Evolutionary conservation across 2,888 invertebrate species (phyloP).

Genomic region (Glyphotaelius pellucidus): DNA sequence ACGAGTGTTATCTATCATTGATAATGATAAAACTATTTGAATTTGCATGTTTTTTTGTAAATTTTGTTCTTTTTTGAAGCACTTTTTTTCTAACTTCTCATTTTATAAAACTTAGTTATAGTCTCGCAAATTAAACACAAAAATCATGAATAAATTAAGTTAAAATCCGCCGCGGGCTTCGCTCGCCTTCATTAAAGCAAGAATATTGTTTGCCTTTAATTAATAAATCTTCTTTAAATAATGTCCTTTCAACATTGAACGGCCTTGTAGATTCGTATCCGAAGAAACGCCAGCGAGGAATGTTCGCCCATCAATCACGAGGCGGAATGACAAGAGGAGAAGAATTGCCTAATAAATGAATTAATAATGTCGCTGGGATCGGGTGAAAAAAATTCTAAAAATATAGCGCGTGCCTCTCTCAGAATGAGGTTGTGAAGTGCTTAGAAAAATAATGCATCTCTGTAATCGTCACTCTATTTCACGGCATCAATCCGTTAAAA

Average conservation of each 20-base stretch:
- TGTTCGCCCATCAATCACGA: conserved; percentile 43
- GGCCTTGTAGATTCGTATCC: background rate
- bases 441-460: background rate
- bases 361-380: conserved; percentile 33
- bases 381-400: background rate
- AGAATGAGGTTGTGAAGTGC: background rate
- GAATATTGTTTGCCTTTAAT: background rate
- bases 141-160: background rate
- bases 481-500: background rate
- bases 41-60: too few species aligned
- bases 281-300: conserved; percentile 26
- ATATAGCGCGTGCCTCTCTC: background rate
- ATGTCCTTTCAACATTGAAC: background rate
- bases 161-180: background rate
- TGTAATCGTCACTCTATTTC: background rate
- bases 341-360: conserved; percentile 52
- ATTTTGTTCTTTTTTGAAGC: background rate
- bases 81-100: background rate
- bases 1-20: too few species aligned
- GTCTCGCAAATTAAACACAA: background rate
- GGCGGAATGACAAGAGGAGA: background rate
- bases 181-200: background rate
- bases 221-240: background rate
- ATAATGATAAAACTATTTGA: too few species aligned
- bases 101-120: background rate